A percentile compares a stretch with the other conserved stretches of the same genome.
phyloP scores from a whole-genome alignment of 1,140 invertebrate species.

The Magallana gigas region DNA sequence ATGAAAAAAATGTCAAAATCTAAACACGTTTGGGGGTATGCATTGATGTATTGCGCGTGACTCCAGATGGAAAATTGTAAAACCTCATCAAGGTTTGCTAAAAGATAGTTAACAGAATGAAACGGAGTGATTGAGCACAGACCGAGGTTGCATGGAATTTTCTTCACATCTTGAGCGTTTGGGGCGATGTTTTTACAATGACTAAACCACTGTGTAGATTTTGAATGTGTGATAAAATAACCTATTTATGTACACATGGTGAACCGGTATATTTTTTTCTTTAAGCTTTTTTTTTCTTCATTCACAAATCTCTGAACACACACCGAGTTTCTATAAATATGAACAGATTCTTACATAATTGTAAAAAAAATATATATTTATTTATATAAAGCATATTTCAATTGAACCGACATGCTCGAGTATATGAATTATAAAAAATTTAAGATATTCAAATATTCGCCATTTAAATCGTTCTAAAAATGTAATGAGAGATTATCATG shows the following conservation, averaged over 20 bases:
- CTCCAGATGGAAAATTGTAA: constrained; percentile 26
- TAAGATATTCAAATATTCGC: too few species aligned
- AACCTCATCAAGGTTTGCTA: constrained; percentile 26
- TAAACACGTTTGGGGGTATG: neutral
- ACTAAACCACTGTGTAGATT: constrained; percentile 17
- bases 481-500: neutral
- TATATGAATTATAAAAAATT: neutral
- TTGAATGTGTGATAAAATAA: constrained; percentile 35
- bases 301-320: constrained; percentile 14
- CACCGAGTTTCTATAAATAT: neutral
- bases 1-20: neutral
- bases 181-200: constrained; percentile 27
- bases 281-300: neutral
- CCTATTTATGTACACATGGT: constrained; percentile 2
- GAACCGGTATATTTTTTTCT: neutral
- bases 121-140: neutral
- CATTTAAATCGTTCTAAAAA: neutral
- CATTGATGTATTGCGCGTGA: constrained; percentile 14
- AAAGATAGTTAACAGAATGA: constrained; percentile 22
- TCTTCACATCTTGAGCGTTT: constrained; percentile 15
- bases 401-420: neutral
- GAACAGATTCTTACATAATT: neutral
- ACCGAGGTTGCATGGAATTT: constrained; percentile 19
- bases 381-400: neutral
- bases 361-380: neutral